Conservation (phyloP, 2,797 vertebrate genomes). For the Graptemys geographica region DNA sequence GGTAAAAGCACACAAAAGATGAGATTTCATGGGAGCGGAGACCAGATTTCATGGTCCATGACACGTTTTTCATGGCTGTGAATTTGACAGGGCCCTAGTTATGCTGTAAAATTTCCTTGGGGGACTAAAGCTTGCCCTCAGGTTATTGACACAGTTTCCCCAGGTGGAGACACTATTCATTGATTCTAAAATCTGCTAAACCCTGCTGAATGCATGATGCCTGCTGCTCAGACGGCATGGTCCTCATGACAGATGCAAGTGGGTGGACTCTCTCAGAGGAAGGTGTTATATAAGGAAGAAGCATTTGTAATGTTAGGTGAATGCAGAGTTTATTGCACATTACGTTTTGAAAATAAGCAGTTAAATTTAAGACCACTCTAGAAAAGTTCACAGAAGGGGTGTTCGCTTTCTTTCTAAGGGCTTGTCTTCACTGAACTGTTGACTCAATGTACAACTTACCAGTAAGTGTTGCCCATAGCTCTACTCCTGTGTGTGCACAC, state of each 20-base stretch:
- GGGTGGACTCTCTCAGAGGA: not conserved
- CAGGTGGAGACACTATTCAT: not conserved
- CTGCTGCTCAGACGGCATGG: not conserved
- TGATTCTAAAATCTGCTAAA: not conserved
- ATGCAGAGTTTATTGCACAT: not conserved
- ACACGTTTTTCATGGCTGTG: no score
- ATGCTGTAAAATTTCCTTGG: not conserved
- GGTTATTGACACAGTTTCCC: not conserved
- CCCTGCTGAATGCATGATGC: not conserved
- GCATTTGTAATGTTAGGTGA: not conserved
- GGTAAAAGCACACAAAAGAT: no score
- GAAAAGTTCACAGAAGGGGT: not conserved
- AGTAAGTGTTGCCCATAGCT: not conserved
- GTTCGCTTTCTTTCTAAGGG: not conserved
- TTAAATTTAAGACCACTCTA: not conserved
- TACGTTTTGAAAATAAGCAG: not conserved
- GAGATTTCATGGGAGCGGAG: no score
- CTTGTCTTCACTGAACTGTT: not conserved
- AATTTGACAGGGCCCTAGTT: no score
- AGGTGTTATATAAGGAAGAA: not conserved
- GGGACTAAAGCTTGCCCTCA: not conserved
- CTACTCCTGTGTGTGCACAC: not conserved
- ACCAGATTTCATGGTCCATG: no score
- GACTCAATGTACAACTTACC: not conserved
- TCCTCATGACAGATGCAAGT: not conserved